Evolutionary conservation across 2,888 invertebrate genomes (phyloP), one percentile per base, ranked within the genome.

Genomic region (Drosophila nr. perissopoda): DNA sequence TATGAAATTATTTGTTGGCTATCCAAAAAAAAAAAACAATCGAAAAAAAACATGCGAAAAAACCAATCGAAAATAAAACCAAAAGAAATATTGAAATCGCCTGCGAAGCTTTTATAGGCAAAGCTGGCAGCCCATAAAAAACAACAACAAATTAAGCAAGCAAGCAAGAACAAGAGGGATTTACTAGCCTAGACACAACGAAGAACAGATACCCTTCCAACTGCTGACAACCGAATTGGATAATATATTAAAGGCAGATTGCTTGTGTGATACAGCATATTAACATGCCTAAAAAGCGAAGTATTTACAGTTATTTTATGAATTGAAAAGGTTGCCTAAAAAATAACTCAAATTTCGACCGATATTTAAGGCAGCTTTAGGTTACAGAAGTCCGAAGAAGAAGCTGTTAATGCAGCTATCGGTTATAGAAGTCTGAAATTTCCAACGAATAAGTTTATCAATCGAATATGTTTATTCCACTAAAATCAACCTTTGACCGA

Each of bases 1-100:
- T 87, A 87, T 89, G 49, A 80, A 78, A 69, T 69, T 80, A 80
- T 76, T 78, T 76, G 76, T 68, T 66, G 75, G 69, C 21, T 54
- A 65, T 52, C 45, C 25, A 58, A 36, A 57, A 61, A 21, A 56
- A 56, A 18, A 38, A 40, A 57, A 40, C 2, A 7, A 25, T 7
- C 53, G 34, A 48, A 54, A 59, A 53, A 60, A 40, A 57, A 40
- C 2, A 11, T 18, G 7, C 53, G 38, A 48, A 54, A 61, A n/a
- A 4, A 27, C n/a, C 21, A 49, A 40, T 13, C n/a, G 25, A 38
- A 71, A 36, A 29, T 25, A 36, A 34, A 58, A 38, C 16, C 18
- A 36, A 18, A 6, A 36, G n/a, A 53, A 62, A 57, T 71, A 52
- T 48, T 65, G 58, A 72, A 72, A 54, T 33, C 38, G 59, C 36